Base-by-base conservation (phyloP, 92 coral and sea anemone species). In the Palythoa heliodiscus region DNA sequence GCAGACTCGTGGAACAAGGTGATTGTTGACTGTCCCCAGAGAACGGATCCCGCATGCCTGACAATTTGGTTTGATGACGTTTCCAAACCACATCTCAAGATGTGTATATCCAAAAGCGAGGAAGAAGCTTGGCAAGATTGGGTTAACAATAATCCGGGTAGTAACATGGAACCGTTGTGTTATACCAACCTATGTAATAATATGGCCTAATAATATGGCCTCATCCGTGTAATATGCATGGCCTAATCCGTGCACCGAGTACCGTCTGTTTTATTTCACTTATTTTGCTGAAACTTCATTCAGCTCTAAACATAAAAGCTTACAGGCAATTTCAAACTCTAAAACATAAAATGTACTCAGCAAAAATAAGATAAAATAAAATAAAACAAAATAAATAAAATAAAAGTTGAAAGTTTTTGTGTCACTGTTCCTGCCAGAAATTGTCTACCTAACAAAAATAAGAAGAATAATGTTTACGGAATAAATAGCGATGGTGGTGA, bases 101-200 rank as follows among this genome's bases (percentile, higher is more conserved):
- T 52, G 68, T 76, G 81, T 54, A 29, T 76, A 5, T 72, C 55
- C 55, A 40, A 72, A 40, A 40, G 76, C 24, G 24, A 72, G n/a
- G 67, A 76, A 38, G 66, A 76, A 15, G 20, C 17, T 9, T 76
- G 63, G 61, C 20, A 38, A 1, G 17, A 29, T 11, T 76, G 25
- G 40, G 81, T 54, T 10, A 24, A 35, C 1, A 37, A 9, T 2
- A 76, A 29, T 48, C 64, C 47, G 25, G 81, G 81, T 15, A 75
- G 79, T 75, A 67, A 76, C 81, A 76, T 76, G 66, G 81, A 76
- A 23, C 80, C 63, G 29, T 35, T 76, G 47, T 76, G 81, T 54
- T 76, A 76, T 68, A 76, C 40, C 13, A 67, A 76, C 40, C 81
- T 76, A 12, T 76, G 81, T 14, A 76, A 76, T 67, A 15, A 76